Evolutionary conservation across 1,140 invertebrate species (phyloP), one percentile per base, ranked within the genome.

Genomic region (Heterodera carotae): DNA sequence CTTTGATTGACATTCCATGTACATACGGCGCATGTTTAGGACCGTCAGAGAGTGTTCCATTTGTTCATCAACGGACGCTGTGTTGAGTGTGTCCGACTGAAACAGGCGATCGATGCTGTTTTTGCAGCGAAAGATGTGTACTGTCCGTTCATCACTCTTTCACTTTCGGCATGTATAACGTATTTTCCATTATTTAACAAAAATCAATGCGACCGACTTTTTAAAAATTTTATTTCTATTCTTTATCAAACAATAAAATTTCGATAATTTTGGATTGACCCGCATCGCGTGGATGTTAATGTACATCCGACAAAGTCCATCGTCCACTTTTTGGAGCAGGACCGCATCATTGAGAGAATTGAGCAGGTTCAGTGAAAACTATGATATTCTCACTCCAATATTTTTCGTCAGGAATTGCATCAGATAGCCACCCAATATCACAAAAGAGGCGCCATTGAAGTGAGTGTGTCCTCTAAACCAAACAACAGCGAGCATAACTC

Each of bases 31-130:
- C n/a, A n/a, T n/a, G n/a, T 70, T 80, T 69, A 78, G 78, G 78
- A 79, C 27, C 71, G 70, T 36, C 73, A 71, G 22, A 82, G 77
- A 18, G 74, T 77, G 7, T 84, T 84, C 71, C 76, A 79, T 62
- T 74, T 84, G 27, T 84, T 84, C 67, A 84, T 84, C 69, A 84
- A 84, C 56, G 81, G 78, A 10, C 78, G 83, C 10, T 72, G 64
- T 66, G 83, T 84, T 6, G 59, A 77, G 48, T 86, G 81, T 60
- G 36, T 31, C 25, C 53, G 68, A 29, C 18, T 84, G 15, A 85
- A 85, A 48, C 62, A 82, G 22, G 53, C 78, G 18, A 77, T 84
- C 33, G 83, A 84, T 27, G 43, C 67, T 7, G 60, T 80, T 29
- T 76, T 85, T 53, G 56, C 73, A 22, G 59, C 34, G 31, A 85